A percentile compares a stretch with the other conserved stretches of the same genome.
These are phyloP conservation scores for Pyrgilauda ruficollis DNA, from an alignment of 2,113 vertebrate genomes.

Conservation along the genomic window DNA sequence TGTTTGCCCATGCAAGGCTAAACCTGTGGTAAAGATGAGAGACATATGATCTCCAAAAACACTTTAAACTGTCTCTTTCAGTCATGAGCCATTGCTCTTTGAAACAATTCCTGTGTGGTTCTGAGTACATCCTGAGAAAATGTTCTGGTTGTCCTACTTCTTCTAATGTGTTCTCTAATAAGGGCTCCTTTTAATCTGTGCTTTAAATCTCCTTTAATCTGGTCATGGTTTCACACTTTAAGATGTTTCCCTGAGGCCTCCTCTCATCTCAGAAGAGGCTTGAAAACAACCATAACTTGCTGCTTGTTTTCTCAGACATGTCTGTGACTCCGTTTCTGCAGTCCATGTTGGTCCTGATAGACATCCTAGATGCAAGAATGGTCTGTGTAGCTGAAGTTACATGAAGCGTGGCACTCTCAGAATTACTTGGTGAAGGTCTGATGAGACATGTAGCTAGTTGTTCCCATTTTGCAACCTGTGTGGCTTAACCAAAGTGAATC, in stretches of 20 bases:
- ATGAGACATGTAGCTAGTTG: neutral
- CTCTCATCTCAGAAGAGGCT: conserved; percentile 28
- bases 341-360: neutral
- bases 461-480: neutral
- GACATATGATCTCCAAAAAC: neutral
- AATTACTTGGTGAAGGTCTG: neutral
- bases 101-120: neutral
- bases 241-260: conserved; percentile 42
- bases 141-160: conserved; percentile 46
- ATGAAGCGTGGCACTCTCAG: rapidly evolving
- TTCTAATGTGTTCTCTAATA: conserved; percentile 52
- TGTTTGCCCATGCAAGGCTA: conserved; percentile 2
- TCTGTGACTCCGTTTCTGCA: neutral
- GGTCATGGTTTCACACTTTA: conserved; percentile 41
- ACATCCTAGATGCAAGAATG: neutral
- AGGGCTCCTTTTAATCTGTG: conserved; percentile 45
- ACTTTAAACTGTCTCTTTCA: conserved; percentile 42
- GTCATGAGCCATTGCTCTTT: conserved; percentile 43
- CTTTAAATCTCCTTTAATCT: conserved; percentile 56
- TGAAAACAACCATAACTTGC: conserved; percentile 43
- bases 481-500: neutral
- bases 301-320: conserved; percentile 19
- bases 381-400: neutral
- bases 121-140: conserved; percentile 48
- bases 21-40: conserved; percentile 32